Evolutionary conservation across 2,113 vertebrate genomes (phyloP), one percentile per base, ranked within the genome.

Genomic region (Coryphaenoides rupestris): DNA sequence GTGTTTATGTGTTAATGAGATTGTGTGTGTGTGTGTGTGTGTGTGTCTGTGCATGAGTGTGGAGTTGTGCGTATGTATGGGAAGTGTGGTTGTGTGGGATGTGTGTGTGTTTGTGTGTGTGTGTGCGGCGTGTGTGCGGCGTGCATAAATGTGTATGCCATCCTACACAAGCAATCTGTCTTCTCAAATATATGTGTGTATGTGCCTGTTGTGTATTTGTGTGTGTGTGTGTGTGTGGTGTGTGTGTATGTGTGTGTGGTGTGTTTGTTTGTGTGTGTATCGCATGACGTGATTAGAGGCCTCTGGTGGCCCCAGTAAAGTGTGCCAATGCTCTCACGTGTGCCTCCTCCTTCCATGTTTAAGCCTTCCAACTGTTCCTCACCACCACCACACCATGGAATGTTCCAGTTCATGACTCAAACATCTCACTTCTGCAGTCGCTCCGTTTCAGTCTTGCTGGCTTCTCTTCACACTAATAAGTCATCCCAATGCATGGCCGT

Each of bases 381-480:
- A 50, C 70, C 62, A 67, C 19, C 86, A 87, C 85, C 69, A 58
- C 1, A 50, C 70, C 62, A 67, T 17, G 22, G 65, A 70, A 26
- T 64, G 69, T 84, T 84, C 86, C 89, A 90, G 75, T 72, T 83
- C 76, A 78, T 88, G 87, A 89, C 70, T 89, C 84, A 89, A 81
- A 76, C 61, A 22, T 88, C 81, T 81, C 88, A 87, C 85, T 76
- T 86, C 82, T 80, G 77, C 75, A 77, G 62, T 59, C 80, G 69
- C 78, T 78, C 64, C 66, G 76, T 76, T 78, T 77, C 74, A 62
- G 60, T 78, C 70, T 80, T 65, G 53, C 21, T 76, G 66, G 73
- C 28, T 14, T 50, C 5, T 14, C 10, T 72, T 79, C 59, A 62
- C 71, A 74, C 74, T 61, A 65, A 74, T 69, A 50, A 17, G 15